phyloP scores from a whole-genome alignment of 2,888 invertebrate genomes.

The Perithous albicinctus region DNA sequence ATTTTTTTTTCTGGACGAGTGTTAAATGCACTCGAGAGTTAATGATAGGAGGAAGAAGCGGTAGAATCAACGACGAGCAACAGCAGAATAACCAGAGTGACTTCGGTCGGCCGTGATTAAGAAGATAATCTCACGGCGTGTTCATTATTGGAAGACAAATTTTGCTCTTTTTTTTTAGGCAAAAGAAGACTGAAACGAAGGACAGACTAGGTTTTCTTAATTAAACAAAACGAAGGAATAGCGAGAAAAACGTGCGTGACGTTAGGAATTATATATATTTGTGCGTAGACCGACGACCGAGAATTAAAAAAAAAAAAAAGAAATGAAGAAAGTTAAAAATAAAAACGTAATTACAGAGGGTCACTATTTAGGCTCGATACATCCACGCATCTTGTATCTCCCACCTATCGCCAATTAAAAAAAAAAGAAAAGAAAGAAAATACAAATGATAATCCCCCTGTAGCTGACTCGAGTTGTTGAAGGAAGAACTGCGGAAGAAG shows the following conservation, averaged over 20 bases:
- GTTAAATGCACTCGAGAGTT: constrained; percentile 56
- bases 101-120: constrained; percentile 46
- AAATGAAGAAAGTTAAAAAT: constrained; percentile 38
- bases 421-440: constrained; percentile 38
- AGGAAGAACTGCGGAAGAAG: constrained; percentile 63
- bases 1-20: constrained; percentile 41
- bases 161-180: constrained; percentile 64
- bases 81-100: constrained; percentile 50
- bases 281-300: constrained; percentile 41
- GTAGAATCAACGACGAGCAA: constrained; percentile 35
- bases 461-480: constrained; percentile 30
- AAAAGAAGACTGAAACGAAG: constrained; percentile 70
- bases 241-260: constrained; percentile 36
- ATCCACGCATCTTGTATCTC: constrained; percentile 81
- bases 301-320: constrained; percentile 28
- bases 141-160: constrained; percentile 37
- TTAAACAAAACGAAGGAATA: constrained; percentile 23
- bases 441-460: constrained; percentile 32
- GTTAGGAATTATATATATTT: constrained; percentile 63
- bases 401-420: constrained; percentile 73
- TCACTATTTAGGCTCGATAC: constrained; percentile 53
- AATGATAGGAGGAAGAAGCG: constrained; percentile 6
- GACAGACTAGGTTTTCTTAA: constrained; percentile 68
- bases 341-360: constrained; percentile 29
- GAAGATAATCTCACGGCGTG: constrained; percentile 42